These are phyloP conservation scores for Aphidoletes aphidimyza DNA, from an alignment of 2,888 invertebrate species.

Conservation along the genomic window DNA sequence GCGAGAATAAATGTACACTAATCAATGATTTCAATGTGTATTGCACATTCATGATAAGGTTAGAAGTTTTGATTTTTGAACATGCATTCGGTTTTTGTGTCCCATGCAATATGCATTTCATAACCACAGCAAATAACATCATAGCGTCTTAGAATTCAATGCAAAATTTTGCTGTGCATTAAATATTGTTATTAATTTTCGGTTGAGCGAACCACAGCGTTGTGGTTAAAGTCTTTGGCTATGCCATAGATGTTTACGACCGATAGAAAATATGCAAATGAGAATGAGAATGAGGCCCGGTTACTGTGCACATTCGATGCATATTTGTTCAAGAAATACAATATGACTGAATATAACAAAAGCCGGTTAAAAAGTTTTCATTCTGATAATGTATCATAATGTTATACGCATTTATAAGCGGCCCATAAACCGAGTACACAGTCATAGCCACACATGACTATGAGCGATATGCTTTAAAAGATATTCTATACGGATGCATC, in stretches of 20 bases:
- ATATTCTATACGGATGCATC: neutral
- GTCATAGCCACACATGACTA: neutral
- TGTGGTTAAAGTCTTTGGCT: neutral
- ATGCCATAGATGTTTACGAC: neutral
- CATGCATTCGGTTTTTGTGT: no score
- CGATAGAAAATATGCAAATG: neutral
- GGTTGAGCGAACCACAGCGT: neutral
- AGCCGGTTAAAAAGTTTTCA: neutral
- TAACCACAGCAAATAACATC: no score
- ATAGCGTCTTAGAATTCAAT: no score
- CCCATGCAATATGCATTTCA: no score
- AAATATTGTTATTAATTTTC: slow-evolving; percentile 22
- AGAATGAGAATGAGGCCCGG: neutral
- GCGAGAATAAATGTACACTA: no score
- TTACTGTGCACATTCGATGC: no score
- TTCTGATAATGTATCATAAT: no score
- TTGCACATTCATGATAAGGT: no score
- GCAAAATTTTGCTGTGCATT: neutral
- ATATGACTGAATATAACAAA: neutral
- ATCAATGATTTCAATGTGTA: no score
- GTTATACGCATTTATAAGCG: no score
- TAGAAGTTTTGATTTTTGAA: no score
- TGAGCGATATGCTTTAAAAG: neutral
- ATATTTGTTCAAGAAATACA: neutral
- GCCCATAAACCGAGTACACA: no score